Evolutionary conservation across 2,797 vertebrate species (phyloP), one percentile per base, ranked within the genome.

Genomic region (Remorina albescens): DNA sequence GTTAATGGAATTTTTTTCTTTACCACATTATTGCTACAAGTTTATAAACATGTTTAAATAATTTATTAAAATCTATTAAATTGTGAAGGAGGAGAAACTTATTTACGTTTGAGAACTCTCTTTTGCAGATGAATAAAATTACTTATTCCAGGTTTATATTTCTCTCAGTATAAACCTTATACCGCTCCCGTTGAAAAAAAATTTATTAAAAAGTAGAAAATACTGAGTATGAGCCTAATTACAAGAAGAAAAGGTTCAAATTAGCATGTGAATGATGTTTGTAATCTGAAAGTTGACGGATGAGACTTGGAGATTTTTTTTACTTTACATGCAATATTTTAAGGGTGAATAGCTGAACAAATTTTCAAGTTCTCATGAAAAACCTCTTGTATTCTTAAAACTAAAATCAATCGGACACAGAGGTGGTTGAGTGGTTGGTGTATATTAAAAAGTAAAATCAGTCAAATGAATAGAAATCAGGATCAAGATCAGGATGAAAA

Each of bases 181-280:
- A 42, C n/a, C n/a, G n/a, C 41, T 19, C 16, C 16, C 16, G 7
- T 6, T 6, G 39, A 42, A 36, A 9, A 32, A 32, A 32, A 6
- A 32, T 5, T 32, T 36, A 23, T 23, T 47, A 4, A 23, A 3
- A 47, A 23, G 46, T 23, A 60, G 21, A 4, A 32, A 12, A 23
- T 18, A 10, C 23, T 54, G 30, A 0, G 25, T 2, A 46, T 59
- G 41, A 58, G 64, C 18, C 36, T 49, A 16, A 1, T 60, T 12
- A 6, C 16, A 0, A 11, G 6, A 46, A 12, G 25, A 59, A 76
- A 73, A 73, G 68, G 64, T 69, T 37, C 9, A 57, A 59, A 59
- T 75, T 28, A 36, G 23, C 58, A 81, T 59, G 26, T 25, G 4
- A 32, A 1, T 47, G 32, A 68, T 37, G 61, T 61, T 19, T 3